Evolutionary conservation across 2,797 vertebrate genomes (phyloP).

Genomic region (Leptoclinus maculatus): DNA sequence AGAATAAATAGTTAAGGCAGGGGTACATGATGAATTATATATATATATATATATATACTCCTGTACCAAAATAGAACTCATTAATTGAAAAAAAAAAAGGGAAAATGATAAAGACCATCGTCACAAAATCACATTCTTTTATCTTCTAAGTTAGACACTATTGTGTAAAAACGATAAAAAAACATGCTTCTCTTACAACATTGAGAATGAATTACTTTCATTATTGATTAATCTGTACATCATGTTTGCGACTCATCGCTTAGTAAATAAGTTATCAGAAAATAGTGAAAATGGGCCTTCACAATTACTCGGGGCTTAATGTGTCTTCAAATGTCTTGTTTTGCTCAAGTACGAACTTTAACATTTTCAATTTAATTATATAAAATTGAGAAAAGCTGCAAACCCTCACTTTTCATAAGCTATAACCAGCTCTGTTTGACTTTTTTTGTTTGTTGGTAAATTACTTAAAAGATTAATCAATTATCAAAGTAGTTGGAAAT

Average conservation of each 20-base stretch:
- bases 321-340: background rate
- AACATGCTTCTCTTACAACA: background rate
- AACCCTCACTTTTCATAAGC: background rate
- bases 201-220: background rate
- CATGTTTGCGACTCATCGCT: background rate
- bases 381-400: background rate
- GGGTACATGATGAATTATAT: slow-evolving; percentile 5
- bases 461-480: background rate
- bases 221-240: background rate
- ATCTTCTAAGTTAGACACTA: background rate
- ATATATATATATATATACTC: background rate
- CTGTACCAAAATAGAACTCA: background rate
- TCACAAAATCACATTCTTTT: background rate
- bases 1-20: background rate
- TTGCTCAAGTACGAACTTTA: background rate
- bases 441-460: background rate
- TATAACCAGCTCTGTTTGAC: background rate
- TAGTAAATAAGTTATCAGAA: background rate
- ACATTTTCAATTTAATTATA: background rate
- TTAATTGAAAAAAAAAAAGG: background rate
- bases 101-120: background rate
- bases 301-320: background rate
- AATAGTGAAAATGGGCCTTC: background rate
- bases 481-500: background rate
- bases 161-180: background rate